Percentiles rank a stretch among this genome's conserved stretches.
These are phyloP conservation scores for Melanotaenia parkinsoni DNA, from an alignment of 2,797 vertebrate species.

Conservation along the genomic window DNA sequence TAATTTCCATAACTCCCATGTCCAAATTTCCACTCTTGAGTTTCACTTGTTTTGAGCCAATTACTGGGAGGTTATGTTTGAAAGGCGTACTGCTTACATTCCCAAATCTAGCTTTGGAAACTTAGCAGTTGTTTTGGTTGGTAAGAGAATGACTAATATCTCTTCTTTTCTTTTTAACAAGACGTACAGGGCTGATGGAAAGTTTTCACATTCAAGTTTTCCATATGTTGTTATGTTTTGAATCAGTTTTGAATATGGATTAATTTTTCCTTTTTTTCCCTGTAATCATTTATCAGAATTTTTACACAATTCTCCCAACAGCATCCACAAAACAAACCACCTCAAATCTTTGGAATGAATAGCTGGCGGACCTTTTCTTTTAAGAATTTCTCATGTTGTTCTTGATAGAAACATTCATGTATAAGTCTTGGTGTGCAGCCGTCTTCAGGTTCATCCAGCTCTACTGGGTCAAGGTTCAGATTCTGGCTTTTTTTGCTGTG, in stretches of 20 bases:
- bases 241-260: neutral
- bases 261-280: neutral
- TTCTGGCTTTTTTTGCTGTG: neutral
- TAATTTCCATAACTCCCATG: slow-evolving; percentile 49
- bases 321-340: too few species aligned
- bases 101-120: slow-evolving; percentile 2
- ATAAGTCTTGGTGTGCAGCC: neutral
- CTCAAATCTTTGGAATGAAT: neutral
- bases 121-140: slow-evolving; percentile 11
- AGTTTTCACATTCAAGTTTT: neutral
- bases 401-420: neutral
- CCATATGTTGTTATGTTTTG: slow-evolving; percentile 9
- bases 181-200: slow-evolving; percentile 1
- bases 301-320: neutral
- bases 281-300: neutral
- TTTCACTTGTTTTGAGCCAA: slow-evolving; percentile 15
- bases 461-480: neutral
- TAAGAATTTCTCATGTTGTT: neutral
- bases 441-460: neutral
- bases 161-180: slow-evolving; percentile 1
- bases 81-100: neutral
- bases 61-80: slow-evolving; percentile 26
- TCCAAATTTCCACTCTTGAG: slow-evolving; percentile 54
- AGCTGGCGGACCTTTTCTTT: neutral
- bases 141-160: slow-evolving; percentile 7